Evolutionary conservation across 92 coral and sea anemone genomes (phyloP).

Genomic region (Phymanthus crucifer): DNA sequence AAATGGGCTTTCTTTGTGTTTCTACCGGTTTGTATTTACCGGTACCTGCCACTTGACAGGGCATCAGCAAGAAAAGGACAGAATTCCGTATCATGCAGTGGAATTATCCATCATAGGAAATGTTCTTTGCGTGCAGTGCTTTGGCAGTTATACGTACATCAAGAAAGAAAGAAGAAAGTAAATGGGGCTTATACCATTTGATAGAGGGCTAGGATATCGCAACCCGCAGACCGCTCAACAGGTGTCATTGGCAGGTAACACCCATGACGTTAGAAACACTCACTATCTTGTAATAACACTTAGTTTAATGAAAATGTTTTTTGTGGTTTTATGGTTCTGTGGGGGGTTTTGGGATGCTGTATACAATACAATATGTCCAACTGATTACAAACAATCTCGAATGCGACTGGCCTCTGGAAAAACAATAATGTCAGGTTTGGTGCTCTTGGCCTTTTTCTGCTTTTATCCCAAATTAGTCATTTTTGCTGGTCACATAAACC

Average conservation of each 20-base stretch:
- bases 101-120: too few species aligned
- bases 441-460: not conserved
- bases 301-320: not conserved
- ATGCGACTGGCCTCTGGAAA: not conserved
- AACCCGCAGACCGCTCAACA: too few species aligned
- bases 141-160: too few species aligned
- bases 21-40: not conserved
- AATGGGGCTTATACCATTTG: too few species aligned
- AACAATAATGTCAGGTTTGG: not conserved
- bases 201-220: too few species aligned
- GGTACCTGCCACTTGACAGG: not conserved
- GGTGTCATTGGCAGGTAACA: not conserved
- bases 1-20: too few species aligned
- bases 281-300: not conserved
- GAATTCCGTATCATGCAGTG: too few species aligned
- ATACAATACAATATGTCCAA: not conserved
- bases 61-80: too few species aligned
- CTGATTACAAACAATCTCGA: not conserved
- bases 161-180: too few species aligned
- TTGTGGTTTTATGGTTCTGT: not conserved
- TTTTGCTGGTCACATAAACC: not conserved
- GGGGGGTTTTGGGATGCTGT: not conserved
- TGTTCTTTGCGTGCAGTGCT: too few species aligned
- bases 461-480: not conserved
- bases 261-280: not conserved